A percentile compares a stretch with the other conserved stretches of the same genome.
phyloP scores from a whole-genome alignment of 2,797 vertebrate species.

The Potorous gilbertii region DNA sequence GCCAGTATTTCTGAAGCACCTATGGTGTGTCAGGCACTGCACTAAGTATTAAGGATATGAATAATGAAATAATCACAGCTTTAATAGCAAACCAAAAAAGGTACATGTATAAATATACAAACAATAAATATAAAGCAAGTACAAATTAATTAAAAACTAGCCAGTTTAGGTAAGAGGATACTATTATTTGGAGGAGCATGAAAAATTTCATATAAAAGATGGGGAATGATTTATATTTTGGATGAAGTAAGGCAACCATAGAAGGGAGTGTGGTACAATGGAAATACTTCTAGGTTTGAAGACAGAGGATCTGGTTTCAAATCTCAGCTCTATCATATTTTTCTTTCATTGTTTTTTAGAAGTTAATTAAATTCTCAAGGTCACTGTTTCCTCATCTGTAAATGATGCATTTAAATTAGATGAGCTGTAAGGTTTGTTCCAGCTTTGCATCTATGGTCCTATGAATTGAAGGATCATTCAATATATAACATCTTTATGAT shows the following conservation, averaged over 20 bases:
- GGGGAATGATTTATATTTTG: neutral
- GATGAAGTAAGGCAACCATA: neutral
- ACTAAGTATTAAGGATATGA: neutral
- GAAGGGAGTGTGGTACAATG: neutral
- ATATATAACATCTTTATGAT: no score
- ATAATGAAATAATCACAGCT: neutral
- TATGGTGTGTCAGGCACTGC: neutral
- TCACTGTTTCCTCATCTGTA: no score
- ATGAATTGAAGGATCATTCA: no score
- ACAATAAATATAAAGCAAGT: neutral
- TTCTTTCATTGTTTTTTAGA: no score
- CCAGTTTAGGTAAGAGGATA: neutral
- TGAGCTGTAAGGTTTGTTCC: no score
- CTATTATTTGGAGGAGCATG: neutral
- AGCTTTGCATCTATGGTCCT: no score
- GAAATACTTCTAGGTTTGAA: neutral
- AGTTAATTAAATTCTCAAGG: no score
- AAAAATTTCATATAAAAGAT: neutral
- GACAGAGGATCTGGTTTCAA: neutral
- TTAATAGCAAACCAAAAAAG: neutral
- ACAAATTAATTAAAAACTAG: neutral
- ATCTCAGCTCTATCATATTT: no score
- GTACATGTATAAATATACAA: neutral
- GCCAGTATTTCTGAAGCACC: neutral
- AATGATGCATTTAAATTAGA: no score